Base-by-base conservation (phyloP, 2,113 vertebrate species). In the Tetraodon nigroviridis region DNA sequence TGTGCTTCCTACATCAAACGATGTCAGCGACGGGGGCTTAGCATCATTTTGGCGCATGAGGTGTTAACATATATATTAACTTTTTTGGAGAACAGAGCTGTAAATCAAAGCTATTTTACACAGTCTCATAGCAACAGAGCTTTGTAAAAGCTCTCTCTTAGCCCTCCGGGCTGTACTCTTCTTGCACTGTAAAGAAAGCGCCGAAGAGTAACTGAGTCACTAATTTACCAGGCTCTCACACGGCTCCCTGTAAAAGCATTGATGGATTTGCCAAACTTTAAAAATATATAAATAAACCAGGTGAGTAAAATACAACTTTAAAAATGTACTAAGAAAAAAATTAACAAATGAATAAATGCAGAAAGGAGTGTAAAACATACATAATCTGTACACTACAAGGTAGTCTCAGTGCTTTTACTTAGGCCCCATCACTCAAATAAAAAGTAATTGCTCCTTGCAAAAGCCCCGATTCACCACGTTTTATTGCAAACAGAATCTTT, bases 71-170 rank as follows among this genome's bases (percentile, higher is more conserved):
- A 76, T 76, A 65, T 72, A 79, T 47, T 0, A 64, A 80, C 61
- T 78, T 77, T 79, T 79, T 29, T 47, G 68, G 52, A 58, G 46
- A 76, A 64, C 40, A 21, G 61, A 59, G 63, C 55, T 29, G 55
- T 51, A 55, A 61, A 74, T 74, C 60, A 64, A 81, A 70, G 37
- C 47, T 3, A 1, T 61, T 68, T 70, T 54, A 21, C 6, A 67
- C 62, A 66, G 83, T 84, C 73, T 83, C 80, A 73, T 87, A 81
- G 85, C 85, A 87, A 85, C 85, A 76, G 69, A 17, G 6, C 57
- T 64, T 41, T 74, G 76, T 32, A 49, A 66, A 76, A 69, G 55
- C 58, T 74, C 55, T 69, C 46, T 24, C 46, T 24, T 10, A 48
- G 46, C 41, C 69, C 56, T 53, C 69, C 45, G 7, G 50, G 51